phyloP scores from a whole-genome alignment of 2,113 vertebrate genomes.

The Pandion haliaetus region DNA sequence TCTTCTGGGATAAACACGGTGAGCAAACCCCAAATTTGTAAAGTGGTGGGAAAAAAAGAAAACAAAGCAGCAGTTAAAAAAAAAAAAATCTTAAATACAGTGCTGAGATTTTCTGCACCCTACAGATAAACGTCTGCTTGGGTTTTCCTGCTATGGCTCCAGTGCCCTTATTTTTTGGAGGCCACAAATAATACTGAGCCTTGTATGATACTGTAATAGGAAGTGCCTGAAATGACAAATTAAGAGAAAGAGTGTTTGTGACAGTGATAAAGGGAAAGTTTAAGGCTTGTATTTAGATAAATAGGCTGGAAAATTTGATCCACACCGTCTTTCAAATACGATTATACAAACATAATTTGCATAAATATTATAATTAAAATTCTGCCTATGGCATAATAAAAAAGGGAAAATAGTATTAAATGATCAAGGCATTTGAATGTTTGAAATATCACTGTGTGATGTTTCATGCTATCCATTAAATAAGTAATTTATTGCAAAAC shows the following conservation, averaged over 20 bases:
- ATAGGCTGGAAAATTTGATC: constrained; percentile 69
- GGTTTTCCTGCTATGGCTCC: neutral
- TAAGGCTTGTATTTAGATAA: constrained; percentile 69
- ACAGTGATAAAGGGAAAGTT: constrained; percentile 64
- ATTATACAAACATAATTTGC: constrained; percentile 73
- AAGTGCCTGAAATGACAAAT: constrained; percentile 38
- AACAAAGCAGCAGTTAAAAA: rapidly evolving
- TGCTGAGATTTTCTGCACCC: neutral
- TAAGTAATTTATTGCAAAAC: constrained; percentile 62
- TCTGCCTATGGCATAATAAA: constrained; percentile 60
- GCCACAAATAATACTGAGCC: neutral
- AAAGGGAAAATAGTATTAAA: constrained; percentile 58
- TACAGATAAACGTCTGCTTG: rapidly evolving
- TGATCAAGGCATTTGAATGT: constrained; percentile 54
- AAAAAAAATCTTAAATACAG: neutral
- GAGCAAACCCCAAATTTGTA: too few relatives aligned
- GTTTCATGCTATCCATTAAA: constrained; percentile 47
- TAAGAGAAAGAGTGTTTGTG: constrained; percentile 27
- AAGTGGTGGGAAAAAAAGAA: neutral
- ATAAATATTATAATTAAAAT: constrained; percentile 71
- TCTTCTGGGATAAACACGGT: neutral
- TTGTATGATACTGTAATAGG: neutral
- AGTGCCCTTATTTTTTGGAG: neutral
- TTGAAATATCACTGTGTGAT: constrained; percentile 52
- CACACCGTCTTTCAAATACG: constrained; percentile 49